Percentiles rank a stretch among this genome's conserved stretches.
phyloP scores from a whole-genome alignment of 2,113 vertebrate genomes.

The Tychaedon coryphoeus region DNA sequence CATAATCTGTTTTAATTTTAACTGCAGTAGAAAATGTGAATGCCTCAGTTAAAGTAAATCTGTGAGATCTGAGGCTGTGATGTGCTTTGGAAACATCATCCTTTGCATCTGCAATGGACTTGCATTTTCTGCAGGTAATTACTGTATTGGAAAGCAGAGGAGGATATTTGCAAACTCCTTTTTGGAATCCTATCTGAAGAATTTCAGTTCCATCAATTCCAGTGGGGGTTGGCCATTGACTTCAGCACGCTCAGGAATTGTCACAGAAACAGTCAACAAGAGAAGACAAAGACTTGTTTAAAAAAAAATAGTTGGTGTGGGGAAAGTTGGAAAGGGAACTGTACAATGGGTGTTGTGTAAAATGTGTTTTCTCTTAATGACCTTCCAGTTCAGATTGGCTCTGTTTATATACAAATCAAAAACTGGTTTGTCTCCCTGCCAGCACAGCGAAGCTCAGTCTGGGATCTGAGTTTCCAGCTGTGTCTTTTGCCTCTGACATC shows the following conservation, averaged over 20 bases:
- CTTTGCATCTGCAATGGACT: not conserved
- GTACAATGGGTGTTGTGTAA: slow-evolving; percentile 37
- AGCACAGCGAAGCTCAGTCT: slow-evolving; percentile 52
- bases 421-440: slow-evolving; percentile 54
- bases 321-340: slow-evolving; percentile 43
- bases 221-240: not conserved
- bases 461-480: slow-evolving; percentile 55
- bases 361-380: slow-evolving; percentile 58
- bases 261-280: not conserved
- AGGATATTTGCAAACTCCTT: not conserved
- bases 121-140: not conserved
- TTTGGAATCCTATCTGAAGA: not conserved
- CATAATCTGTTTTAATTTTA: slow-evolving; percentile 1
- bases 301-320: not conserved
- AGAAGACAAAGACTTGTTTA: not conserved
- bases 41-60: not conserved
- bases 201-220: not conserved
- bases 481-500: slow-evolving; percentile 60
- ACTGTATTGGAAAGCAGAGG: not conserved
- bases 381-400: slow-evolving; percentile 59
- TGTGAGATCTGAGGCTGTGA: not conserved
- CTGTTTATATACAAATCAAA: slow-evolving; percentile 62
- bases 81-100: not conserved
- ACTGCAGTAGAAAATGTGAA: not conserved
- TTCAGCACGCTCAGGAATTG: not conserved